Evolutionary conservation across 2,113 vertebrate species (phyloP), one percentile per base, ranked within the genome.

Genomic region (Pollachius pollachius): DNA sequence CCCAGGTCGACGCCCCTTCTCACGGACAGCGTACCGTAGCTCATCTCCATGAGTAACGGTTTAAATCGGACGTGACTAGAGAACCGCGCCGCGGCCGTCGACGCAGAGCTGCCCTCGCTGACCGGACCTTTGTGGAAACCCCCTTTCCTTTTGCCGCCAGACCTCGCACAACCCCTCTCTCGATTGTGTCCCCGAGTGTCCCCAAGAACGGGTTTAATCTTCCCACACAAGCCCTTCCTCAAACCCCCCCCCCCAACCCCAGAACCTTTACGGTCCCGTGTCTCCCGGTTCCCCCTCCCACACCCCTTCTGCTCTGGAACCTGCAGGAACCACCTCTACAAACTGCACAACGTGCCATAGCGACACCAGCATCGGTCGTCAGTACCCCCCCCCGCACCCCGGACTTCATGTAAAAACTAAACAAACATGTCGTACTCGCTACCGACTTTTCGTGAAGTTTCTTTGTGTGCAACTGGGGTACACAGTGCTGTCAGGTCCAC

Each of bases 231-330:
- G 2, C 48, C 11, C 23, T 15, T 16, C 62, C 62, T 34, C 27
- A 11, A 63, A 16, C 15, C 16, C 27, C 30, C 3, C 25, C 23
- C 18, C n/a, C 69, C 67, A n/a, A n/a, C n/a, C 62, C 75, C 73
- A 68, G 77, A 71, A 15, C 70, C 11, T 21, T 6, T 19, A 3
- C 63, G 57, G 48, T 60, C 67, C 60, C 67, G 60, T 19, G 58
- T 54, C 64, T 74, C 65, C 64, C 30, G 68, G 34, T 62, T 76
- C 72, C 74, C 69, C 37, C 1, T 68, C 56, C 69, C 67, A 23
- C 58, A n/a, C 18, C 70, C 63, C 68, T 23, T 23, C 74, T 75
- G 69, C 71, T 34, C 30, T 34, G 30, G 30, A 34, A 58, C 13
- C 11, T 15, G n/a, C 15, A 1, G 12, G 11, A 2, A 21, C 25